Base-by-base conservation (phyloP, 2,888 invertebrate genomes). In the Sarcophaga variegata region DNA sequence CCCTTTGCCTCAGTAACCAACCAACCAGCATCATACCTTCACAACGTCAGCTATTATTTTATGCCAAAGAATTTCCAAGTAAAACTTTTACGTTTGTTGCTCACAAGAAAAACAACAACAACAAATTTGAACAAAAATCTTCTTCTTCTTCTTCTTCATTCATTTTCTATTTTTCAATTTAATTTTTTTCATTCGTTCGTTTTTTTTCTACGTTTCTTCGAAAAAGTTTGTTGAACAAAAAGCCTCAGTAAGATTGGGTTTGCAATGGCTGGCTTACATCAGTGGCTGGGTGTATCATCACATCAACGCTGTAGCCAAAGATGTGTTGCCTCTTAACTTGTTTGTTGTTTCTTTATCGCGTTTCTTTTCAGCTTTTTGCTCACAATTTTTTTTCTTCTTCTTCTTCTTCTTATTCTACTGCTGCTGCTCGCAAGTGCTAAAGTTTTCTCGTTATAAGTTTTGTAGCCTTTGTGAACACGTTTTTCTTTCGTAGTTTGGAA, bases 371-470 rank as follows among this genome's bases (percentile, higher is more conserved):
- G 69, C 90, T 89, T 92, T 90, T 91, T 81, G 60, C 64, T 74
- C 49, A 64, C 76, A 88, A 90, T 89, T 90, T 90, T 90, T 91
- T 91, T 22, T 92, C 20, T 20, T 92, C 91, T 91, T 91, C 93
- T 90, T 37, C 12, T 14, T 22, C 37, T 37, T 37, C 37, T 37
- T 37, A 8, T 37, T 37, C 8, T 37, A 10, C 37, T 37, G 10
- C 8, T 22, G 17, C 91, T 90, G 92, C 91, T 92, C 91, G 92
- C 92, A 92, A 93, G 92, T 92, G 92, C 90, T 92, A 93, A 93
- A 93, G 92, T 93, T 93, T 93, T 93, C 93, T 93, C 93, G 93
- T 93, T 93, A 93, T 93, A 93, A 93, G 93, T 93, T 93, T 93
- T 90, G 91, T 91, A 88, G 89, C 85, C 86, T 89, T 89, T 89